Percentiles rank a stretch among this genome's conserved stretches.
Evolutionary conservation across 2,888 invertebrate genomes (phyloP).

Genomic region (Muschampia plurimacula): DNA sequence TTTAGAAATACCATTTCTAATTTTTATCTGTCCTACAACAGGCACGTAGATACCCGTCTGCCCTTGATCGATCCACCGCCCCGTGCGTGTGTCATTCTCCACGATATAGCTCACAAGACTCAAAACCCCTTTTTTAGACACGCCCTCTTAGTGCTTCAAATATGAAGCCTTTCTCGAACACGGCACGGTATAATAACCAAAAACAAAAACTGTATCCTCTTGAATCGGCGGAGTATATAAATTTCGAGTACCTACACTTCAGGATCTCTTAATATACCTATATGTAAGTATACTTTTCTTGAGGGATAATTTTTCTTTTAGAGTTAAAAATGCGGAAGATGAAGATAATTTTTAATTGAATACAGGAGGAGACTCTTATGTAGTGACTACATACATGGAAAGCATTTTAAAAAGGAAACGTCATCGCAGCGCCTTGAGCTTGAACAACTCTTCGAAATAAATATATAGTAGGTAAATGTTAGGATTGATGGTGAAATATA

Average conservation of each 20-base stretch:
- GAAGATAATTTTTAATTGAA: neutral
- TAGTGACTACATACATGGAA: neutral
- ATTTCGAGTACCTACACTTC: neutral
- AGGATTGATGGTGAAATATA: no score
- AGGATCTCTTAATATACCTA: neutral
- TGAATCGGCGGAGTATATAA: neutral
- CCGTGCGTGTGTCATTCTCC: conserved; percentile 66
- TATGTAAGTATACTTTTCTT: neutral
- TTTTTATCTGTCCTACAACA: conserved; percentile 6
- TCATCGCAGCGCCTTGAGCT: neutral
- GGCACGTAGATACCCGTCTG: conserved; percentile 55
- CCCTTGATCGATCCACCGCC: conserved; percentile 74
- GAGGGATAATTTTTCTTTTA: neutral
- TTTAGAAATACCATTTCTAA: neutral
- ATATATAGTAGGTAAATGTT: no score
- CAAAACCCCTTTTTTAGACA: conserved; percentile 45
- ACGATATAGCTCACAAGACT: conserved; percentile 48
- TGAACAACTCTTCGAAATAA: neutral
- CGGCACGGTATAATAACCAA: conserved; percentile 12
- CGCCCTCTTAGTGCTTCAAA: conserved; percentile 35
- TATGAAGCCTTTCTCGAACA: conserved; percentile 20
- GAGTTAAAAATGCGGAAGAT: conserved; percentile 1
- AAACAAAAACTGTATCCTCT: conserved; percentile 1
- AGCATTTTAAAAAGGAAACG: neutral
- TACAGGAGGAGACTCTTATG: neutral